Conservation (phyloP, 30 jellyfish, hydroid and myxozoan species). For the Hydractinia symbiolongicarpus region DNA sequence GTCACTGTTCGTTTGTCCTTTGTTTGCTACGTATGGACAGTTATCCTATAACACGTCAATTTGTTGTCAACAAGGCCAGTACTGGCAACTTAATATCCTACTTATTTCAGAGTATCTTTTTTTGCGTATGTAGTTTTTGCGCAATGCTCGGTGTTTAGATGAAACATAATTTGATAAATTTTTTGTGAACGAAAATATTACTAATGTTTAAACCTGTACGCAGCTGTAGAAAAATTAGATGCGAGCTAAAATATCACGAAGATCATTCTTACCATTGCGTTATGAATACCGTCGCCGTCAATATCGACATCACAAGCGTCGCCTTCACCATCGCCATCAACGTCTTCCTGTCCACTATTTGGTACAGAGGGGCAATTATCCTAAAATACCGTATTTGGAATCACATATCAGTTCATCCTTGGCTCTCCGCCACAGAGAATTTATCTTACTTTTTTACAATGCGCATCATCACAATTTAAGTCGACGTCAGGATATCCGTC, state of each 20-base stretch:
- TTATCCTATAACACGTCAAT: conserved; percentile 47
- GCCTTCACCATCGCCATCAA: conserved; percentile 76
- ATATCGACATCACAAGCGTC: conserved; percentile 74
- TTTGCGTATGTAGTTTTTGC: too few species aligned
- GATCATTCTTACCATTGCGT: conserved; percentile 41
- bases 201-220: too few species aligned
- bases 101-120: too few species aligned
- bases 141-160: too few species aligned
- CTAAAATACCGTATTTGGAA: conserved; percentile 6
- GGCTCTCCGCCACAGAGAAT: neutral
- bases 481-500: conserved; percentile 22
- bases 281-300: conserved; percentile 69
- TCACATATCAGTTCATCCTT: neutral
- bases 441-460: conserved; percentile 15
- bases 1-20: conserved; percentile 63
- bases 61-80: too few species aligned
- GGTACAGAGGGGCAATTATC: conserved; percentile 73
- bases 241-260: too few species aligned
- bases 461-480: neutral
- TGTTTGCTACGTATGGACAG: conserved; percentile 47
- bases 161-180: too few species aligned
- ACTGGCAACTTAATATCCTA: neutral
- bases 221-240: too few species aligned
- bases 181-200: too few species aligned
- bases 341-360: conserved; percentile 79